Base-by-base conservation (phyloP, 2,888 invertebrate genomes). In the Pammene fasciana region DNA sequence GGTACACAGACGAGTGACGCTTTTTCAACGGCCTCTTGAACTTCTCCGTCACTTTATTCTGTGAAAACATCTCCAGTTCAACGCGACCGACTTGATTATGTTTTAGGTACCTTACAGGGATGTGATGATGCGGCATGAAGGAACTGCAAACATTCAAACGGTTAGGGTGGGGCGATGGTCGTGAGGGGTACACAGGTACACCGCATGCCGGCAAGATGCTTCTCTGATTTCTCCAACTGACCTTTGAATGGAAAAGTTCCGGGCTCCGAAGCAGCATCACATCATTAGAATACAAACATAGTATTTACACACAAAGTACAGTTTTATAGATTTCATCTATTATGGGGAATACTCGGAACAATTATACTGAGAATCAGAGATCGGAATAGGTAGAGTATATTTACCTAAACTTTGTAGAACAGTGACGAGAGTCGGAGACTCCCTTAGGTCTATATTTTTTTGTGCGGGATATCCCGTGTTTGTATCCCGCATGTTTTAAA, bases 11-110 rank as follows among this genome's bases (percentile, higher is more conserved):
- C 76, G 97, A 96, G 88, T 97, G 97, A 78, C 97, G 95, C 92
- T 97, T 97, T 89, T 97, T 97, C 89, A 97, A 95, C 65, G 97
- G 97, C 82, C 97, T 94, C 91, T 97, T 97, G 86, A 97, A 96
- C 87, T 97, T 96, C 88, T 97, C 97, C 73, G 97, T 96, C 75
- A 97, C 96, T 93, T 96, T 97, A 79, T 96, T 96, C 95, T 96
- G 94, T 81, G 92, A 88, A 86, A 78, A 81, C 74, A 78, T 68
- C 77, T 68, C 26, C 52, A 65, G 72, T 79, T 88, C 80, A 83
- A 82, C 76, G 74, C 72, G 59, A 75, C 72, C 65, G 71, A 73
- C 71, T 57, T 59, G 68, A 14, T 45, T 11, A 36, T 3, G 11
- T 16, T 18, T 5, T 13, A 52, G 43, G 46, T 56, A n/a, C 65